Percentiles rank a stretch among this genome's conserved stretches.
Conservation (phyloP, 2,888 invertebrate species). For the Drosophila putrida region DNA sequence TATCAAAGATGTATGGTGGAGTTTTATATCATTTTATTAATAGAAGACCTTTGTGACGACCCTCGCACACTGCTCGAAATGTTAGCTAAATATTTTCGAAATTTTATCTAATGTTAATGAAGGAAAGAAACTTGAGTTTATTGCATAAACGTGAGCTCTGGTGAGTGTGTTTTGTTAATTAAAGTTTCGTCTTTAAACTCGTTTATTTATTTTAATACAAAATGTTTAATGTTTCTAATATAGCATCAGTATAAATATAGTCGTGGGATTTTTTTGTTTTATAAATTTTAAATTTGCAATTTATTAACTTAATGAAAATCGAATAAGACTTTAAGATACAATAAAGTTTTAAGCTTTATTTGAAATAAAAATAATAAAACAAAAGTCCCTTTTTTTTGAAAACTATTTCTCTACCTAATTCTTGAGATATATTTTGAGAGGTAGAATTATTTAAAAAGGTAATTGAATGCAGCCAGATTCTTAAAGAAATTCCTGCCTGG, state of each 20-base stretch:
- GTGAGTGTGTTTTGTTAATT: neutral
- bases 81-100: neutral
- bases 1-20: no score
- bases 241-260: no score
- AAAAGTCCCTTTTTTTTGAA: neutral
- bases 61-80: neutral
- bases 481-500: conserved; percentile 26
- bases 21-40: neutral
- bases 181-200: neutral
- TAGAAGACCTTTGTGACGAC: neutral
- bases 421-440: neutral
- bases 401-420: neutral
- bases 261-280: neutral
- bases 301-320: no score
- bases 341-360: no score
- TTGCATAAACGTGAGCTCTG: neutral
- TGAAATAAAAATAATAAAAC: no score
- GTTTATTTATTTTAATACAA: neutral
- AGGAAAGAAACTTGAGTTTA: neutral
- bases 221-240: neutral
- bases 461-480: conserved; percentile 19
- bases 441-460: conserved; percentile 13
- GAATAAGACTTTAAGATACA: no score
- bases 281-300: no score
- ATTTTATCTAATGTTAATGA: conserved; percentile 8